These are phyloP conservation scores for Coptotermes formosanus DNA, from an alignment of 1,140 invertebrate genomes.

Conservation along the genomic window DNA sequence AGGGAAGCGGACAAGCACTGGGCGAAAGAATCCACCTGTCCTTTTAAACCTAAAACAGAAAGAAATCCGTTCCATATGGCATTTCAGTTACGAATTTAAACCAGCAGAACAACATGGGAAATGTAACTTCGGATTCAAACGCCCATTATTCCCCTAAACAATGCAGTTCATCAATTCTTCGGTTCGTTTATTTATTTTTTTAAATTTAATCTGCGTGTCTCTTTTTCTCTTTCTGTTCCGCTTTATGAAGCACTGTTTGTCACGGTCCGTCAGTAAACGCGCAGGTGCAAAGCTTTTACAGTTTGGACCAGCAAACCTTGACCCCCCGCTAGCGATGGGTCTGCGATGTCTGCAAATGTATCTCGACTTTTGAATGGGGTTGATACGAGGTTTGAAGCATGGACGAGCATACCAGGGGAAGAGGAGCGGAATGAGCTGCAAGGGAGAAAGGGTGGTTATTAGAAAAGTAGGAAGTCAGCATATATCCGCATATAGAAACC, in stretches of 20 bases:
- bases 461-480: neutral
- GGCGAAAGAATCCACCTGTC: neutral
- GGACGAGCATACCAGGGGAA: neutral
- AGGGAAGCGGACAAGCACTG: neutral
- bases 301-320: neutral
- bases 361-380: too few relatives aligned
- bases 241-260: neutral
- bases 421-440: neutral
- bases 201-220: neutral
- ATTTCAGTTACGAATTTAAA: neutral
- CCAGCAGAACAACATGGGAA: too few relatives aligned
- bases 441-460: neutral
- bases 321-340: neutral
- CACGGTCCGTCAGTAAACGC: neutral
- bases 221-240: neutral
- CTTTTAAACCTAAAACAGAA: neutral
- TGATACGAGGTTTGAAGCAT: neutral
- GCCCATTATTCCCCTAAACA: too few relatives aligned
- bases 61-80: neutral
- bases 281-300: neutral
- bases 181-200: neutral
- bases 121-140: neutral
- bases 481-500: neutral
- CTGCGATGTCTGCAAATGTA: neutral
- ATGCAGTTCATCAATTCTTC: neutral